Evolutionary conservation across 53 echinoderm and acorn worm species (phyloP).

Genomic region (Apostichopus leukothele): DNA sequence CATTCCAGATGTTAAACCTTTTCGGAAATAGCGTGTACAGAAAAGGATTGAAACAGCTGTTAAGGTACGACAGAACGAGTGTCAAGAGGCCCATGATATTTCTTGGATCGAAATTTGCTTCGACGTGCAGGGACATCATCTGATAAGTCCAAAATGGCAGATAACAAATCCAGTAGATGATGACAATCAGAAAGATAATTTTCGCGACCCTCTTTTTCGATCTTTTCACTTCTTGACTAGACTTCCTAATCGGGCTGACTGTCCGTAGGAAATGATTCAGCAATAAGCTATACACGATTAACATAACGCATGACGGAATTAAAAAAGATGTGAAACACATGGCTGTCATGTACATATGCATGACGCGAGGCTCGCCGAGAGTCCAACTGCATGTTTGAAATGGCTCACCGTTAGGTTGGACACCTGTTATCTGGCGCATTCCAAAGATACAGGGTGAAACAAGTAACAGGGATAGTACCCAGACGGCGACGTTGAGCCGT

Average conservation of each 20-base stretch:
- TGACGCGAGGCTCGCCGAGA: slow-evolving; percentile 19
- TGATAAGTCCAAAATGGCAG: slow-evolving; percentile 67
- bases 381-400: slow-evolving; percentile 57
- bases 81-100: slow-evolving; percentile 52
- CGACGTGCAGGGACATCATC: slow-evolving; percentile 45
- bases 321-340: slow-evolving; percentile 59
- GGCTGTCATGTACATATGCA: slow-evolving; percentile 48
- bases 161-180: slow-evolving; percentile 70
- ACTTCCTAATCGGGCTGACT: slow-evolving; percentile 48
- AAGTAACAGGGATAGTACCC: slow-evolving; percentile 55
- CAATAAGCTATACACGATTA: slow-evolving; percentile 51
- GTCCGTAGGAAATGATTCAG: slow-evolving; percentile 60
- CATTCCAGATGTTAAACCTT: slow-evolving; percentile 62
- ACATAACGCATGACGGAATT: slow-evolving; percentile 63
- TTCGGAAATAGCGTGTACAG: slow-evolving; percentile 68
- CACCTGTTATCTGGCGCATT: slow-evolving; percentile 32
- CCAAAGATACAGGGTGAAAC: slow-evolving; percentile 50
- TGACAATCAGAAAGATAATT: slow-evolving; percentile 66
- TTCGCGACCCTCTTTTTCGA: slow-evolving; percentile 62
- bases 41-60: slow-evolving; percentile 72
- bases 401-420: not conserved
- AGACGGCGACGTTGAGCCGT: slow-evolving; percentile 35
- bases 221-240: slow-evolving; percentile 49
- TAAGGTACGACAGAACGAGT: slow-evolving; percentile 64
- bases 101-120: slow-evolving; percentile 41